These are phyloP conservation scores for Wiebesia pumilae DNA, from an alignment of 1,140 invertebrate species.

Conservation along the genomic window DNA sequence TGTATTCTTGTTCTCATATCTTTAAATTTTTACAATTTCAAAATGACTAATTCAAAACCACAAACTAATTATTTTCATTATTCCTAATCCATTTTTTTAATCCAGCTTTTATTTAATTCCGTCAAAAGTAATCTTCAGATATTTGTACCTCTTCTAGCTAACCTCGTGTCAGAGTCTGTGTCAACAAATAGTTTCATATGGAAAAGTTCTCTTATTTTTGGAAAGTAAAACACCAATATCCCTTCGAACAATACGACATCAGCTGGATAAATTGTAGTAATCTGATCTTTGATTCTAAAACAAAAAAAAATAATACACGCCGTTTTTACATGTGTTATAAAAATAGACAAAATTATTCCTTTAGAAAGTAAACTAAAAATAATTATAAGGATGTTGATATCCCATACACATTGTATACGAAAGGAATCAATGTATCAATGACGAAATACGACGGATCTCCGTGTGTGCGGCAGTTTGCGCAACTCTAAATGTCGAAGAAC, in stretches of 20 bases:
- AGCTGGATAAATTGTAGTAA: constrained; percentile 93
- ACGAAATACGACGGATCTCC: constrained; percentile 26
- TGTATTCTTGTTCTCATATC: not conserved
- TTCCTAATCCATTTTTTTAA: not conserved
- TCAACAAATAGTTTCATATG: constrained; percentile 99
- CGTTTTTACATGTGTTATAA: constrained; percentile 4
- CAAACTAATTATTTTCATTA: not conserved
- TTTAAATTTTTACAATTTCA: not conserved
- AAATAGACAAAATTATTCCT: constrained; percentile 14
- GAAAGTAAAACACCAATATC: constrained; percentile 98
- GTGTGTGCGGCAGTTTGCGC: constrained; percentile 2
- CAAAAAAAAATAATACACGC: constrained; percentile 40
- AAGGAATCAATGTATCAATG: constrained; percentile 28
- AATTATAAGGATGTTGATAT: constrained; percentile 43
- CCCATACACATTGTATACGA: constrained; percentile 14
- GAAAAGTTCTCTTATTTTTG: constrained; percentile 94
- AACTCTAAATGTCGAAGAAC: constrained; percentile 24
- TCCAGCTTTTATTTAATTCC: not conserved
- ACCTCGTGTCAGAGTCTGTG: constrained; percentile 97
- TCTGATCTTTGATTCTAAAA: constrained; percentile 81
- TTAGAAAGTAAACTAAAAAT: constrained; percentile 21
- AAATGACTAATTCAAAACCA: not conserved
- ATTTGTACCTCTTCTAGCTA: constrained; percentile 90
- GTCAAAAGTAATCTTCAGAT: not conserved
- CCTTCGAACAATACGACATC: constrained; percentile 99